Evolutionary conservation across 2,113 vertebrate genomes (phyloP), one percentile per base, ranked within the genome.

Genomic region (Paradisaea rubra): DNA sequence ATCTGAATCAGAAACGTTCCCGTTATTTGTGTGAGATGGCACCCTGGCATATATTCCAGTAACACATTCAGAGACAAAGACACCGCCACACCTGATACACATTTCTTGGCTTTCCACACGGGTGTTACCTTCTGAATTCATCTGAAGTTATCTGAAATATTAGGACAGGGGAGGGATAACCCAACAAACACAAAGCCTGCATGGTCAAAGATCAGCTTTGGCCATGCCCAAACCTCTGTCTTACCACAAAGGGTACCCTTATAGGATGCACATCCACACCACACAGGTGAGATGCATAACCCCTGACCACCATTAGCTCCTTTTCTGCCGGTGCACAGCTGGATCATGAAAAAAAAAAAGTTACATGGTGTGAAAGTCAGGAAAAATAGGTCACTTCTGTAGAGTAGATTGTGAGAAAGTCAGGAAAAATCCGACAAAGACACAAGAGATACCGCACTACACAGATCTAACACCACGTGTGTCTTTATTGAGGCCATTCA

Each of bases 301-400:
- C 41, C 37, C 15, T 28, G 8, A 42, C 15, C 59, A 88, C 7
- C 12, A 13, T 50, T 37, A 57, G 4, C 25, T 81, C 27, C 30
- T 70, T 65, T 24, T 17, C n/a, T 61, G 50, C 35, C 80, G 53
- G 16, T 20, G 73, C 65, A 74, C 35, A 31, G n/a, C 47, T 84
- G 35, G 30, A 47, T 79, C 3, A 1, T 11, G 8, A 12, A 45
- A 14, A 0, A 3, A 3, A 28, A 3, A 28, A 41, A 39, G 5
- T 30, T 50, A 30, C 4, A 2, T 1, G 0, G 25, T 57, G 50
- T 53, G 54, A 80, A 86, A 41, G 9, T 5, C 49, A 60, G 68
- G 31, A 78, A 86, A 84, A 54, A 78, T 22, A 84, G 19, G 35
- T 83, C 2, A 2, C 17, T 83, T 71, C 47, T 66, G 20, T 3